A percentile compares a stretch with the other conserved stretches of the same genome.
Evolutionary conservation across 2,888 invertebrate genomes (phyloP).

Genomic region (Ophioninae sp.): DNA sequence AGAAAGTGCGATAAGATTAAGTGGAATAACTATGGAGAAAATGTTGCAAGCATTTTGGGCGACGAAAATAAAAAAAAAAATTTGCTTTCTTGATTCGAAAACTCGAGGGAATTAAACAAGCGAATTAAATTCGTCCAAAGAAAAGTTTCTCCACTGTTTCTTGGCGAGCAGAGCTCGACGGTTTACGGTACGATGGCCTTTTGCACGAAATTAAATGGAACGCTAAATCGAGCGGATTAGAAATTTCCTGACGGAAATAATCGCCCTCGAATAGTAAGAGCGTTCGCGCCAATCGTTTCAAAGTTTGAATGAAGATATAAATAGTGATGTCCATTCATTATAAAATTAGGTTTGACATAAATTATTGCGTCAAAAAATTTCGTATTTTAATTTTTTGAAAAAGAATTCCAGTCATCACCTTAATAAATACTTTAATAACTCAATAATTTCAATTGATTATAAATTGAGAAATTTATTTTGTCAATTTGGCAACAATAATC

Average conservation of each 20-base stretch:
- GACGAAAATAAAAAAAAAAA: neutral
- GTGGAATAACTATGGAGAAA: neutral
- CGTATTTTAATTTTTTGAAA: neutral
- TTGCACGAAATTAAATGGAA: constrained; percentile 6
- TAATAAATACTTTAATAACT: neutral
- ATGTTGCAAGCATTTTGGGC: neutral
- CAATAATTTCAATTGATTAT: neutral
- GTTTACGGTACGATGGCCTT: constrained; percentile 10
- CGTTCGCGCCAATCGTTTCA: constrained; percentile 28
- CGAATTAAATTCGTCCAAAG: neutral
- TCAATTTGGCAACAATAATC: neutral
- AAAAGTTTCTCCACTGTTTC: neutral
- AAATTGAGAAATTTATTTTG: neutral
- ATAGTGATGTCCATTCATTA: neutral
- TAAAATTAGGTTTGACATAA: neutral
- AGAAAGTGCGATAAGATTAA: neutral
- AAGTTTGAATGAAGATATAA: constrained; percentile 42
- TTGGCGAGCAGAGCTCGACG: neutral
- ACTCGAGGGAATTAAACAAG: neutral
- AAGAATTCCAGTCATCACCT: neutral
- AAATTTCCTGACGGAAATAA: constrained; percentile 23
- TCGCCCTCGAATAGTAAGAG: constrained; percentile 29
- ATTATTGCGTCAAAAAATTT: neutral
- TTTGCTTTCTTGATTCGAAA: neutral
- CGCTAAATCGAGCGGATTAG: constrained; percentile 17